phyloP scores from a whole-genome alignment of 2,113 vertebrate genomes.

The Larimichthys crocea region DNA sequence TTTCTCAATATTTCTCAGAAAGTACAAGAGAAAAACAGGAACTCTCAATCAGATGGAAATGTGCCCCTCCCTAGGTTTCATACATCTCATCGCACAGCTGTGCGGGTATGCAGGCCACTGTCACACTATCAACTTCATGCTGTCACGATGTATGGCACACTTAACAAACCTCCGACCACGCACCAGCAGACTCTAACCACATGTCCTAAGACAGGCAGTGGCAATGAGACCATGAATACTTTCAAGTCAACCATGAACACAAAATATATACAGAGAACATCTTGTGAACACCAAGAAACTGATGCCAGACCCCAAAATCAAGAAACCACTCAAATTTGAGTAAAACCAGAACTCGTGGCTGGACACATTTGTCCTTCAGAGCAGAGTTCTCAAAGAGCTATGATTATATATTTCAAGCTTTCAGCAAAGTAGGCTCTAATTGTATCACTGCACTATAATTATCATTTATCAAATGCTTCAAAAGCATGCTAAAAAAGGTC shows the following conservation, averaged over 20 bases:
- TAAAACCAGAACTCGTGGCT: constrained; percentile 35
- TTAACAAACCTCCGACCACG: constrained; percentile 18
- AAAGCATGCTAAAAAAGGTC: constrained; percentile 9
- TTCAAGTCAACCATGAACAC: constrained; percentile 34
- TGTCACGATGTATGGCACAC: constrained; percentile 13
- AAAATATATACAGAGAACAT: constrained; percentile 14
- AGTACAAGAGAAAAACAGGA: constrained; percentile 79
- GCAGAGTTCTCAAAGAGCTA: constrained; percentile 29
- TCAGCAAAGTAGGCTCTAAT: constrained; percentile 24
- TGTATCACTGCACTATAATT: constrained; percentile 37
- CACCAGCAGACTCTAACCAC: constrained; percentile 16
- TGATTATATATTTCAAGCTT: constrained; percentile 39
- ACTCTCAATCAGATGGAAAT: constrained; percentile 65
- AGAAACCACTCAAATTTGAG: constrained; percentile 42
- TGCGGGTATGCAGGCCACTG: not conserved
- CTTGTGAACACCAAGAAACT: not conserved
- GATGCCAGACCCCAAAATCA: constrained; percentile 24
- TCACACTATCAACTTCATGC: not conserved
- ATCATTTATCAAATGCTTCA: constrained; percentile 48
- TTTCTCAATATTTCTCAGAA: constrained; percentile 73
- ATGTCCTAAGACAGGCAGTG: constrained; percentile 14
- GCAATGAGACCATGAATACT: constrained; percentile 6
- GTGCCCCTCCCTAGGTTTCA: constrained; percentile 76
- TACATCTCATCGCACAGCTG: constrained; percentile 70
- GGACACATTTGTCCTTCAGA: constrained; percentile 2